Base-by-base conservation (phyloP, 92 coral and sea anemone species). In the Paragorgia papillata region DNA sequence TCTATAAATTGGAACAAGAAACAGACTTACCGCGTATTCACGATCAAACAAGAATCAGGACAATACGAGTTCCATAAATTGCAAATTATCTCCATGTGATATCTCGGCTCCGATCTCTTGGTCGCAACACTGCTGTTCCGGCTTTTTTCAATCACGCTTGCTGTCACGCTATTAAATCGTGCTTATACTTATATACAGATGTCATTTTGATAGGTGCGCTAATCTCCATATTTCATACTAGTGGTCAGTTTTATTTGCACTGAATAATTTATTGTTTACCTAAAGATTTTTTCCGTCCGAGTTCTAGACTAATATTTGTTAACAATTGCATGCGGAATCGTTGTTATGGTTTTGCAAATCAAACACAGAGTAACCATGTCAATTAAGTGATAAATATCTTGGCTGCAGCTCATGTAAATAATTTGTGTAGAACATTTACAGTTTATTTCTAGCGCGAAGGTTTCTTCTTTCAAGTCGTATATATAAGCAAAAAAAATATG, bases 201-300 rank as follows among this genome's bases (percentile, higher is more conserved):
- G 53, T 7, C 53, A 6, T 7, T 46, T n/a, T 46, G 34, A 68
- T 68, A 25, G 59, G 43, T 24, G 39, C 9, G 75, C 46, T 68
- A 68, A 68, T 68, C 75, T 46, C 19, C 75, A 46, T 29, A 44
- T 68, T n/a, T 53, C 75, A 34, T 48, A 29, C 59, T 15, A 44
- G 75, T 68, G 37, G 59, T 9, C 25, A 32, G 75, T 68, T 68
- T 17, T 68, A 30, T 68, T 68, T 68, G 26, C 20, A 9, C 19
- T 14, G 20, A 18, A 49, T 68, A 59, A 68, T 17, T 12, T 48
- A 5, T 40, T 68, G 55, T 68, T 68, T 50, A 68, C 59, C 8
- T 18, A 49, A 53, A 68, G 75, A n/a, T n/a, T 20, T 68, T 46
- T 26, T n/a, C 75, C 24, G 8, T 29, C 12, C 14, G 35, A 22